Conservation (phyloP, 2,797 vertebrate species). For the Schizopygopsis malacanthus region DNA sequence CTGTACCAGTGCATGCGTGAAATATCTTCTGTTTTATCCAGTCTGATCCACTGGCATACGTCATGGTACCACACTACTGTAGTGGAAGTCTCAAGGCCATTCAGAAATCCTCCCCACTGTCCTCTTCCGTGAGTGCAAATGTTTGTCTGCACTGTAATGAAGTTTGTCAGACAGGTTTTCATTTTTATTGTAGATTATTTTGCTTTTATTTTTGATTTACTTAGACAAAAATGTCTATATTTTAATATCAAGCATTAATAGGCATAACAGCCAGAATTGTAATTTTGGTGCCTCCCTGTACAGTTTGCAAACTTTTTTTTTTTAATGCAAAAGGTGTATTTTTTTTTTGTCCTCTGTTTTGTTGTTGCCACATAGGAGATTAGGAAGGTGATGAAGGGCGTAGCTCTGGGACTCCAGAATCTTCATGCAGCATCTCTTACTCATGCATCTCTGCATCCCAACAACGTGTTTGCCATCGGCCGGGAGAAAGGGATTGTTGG, state of each 20-base stretch:
- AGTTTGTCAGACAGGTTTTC: too few species aligned
- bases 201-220: background rate
- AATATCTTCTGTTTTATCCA: slow-evolving; percentile 54
- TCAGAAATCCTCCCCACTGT: slow-evolving; percentile 76
- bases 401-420: slow-evolving; percentile 75
- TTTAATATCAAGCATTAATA: background rate
- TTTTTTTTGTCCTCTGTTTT: background rate
- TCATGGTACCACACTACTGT: slow-evolving; percentile 82
- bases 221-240: background rate
- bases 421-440: slow-evolving; percentile 76
- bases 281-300: background rate
- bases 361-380: slow-evolving; percentile 71
- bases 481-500: slow-evolving; percentile 81
- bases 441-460: slow-evolving; percentile 81
- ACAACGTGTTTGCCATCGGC: slow-evolving; percentile 82
- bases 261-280: background rate
- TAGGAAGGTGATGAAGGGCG: slow-evolving; percentile 81
- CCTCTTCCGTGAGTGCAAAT: slow-evolving; percentile 73
- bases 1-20: background rate
- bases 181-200: background rate
- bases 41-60: slow-evolving; percentile 82
- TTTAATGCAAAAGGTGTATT: background rate
- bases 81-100: slow-evolving; percentile 73
- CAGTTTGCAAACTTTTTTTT: background rate
- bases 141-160: background rate